phyloP scores from a whole-genome alignment of 2,888 invertebrate species.

The Bruchidius siliquastri region DNA sequence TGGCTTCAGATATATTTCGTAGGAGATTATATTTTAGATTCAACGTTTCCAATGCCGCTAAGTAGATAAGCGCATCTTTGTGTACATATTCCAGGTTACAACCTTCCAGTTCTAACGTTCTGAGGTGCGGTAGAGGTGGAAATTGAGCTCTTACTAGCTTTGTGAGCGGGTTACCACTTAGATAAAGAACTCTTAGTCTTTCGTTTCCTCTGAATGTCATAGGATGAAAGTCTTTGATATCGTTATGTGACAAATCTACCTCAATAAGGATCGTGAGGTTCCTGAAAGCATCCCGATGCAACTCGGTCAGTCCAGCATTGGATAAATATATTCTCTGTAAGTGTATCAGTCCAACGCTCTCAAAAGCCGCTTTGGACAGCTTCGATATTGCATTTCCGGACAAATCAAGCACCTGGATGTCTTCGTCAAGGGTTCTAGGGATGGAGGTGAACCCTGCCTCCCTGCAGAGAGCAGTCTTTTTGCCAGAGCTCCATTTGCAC shows the following conservation, averaged over 20 bases:
- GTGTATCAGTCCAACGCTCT: constrained; percentile 72
- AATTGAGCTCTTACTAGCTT: constrained; percentile 73
- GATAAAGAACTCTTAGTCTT: constrained; percentile 68
- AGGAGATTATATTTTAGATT: constrained; percentile 79
- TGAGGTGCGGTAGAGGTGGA: constrained; percentile 73
- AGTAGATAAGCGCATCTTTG: constrained; percentile 69
- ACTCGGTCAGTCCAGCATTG: constrained; percentile 67
- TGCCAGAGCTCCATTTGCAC: constrained; percentile 90
- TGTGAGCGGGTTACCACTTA: constrained; percentile 79
- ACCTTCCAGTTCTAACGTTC: constrained; percentile 73
- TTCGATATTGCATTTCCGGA: constrained; percentile 74
- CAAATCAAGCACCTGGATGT: constrained; percentile 81
- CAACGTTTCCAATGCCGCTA: constrained; percentile 69
- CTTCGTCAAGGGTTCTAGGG: constrained; percentile 65
- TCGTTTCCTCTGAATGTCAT: constrained; percentile 83
- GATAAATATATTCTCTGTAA: constrained; percentile 78
- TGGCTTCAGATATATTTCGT: constrained; percentile 61
- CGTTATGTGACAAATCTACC: constrained; percentile 81
- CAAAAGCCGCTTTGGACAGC: constrained; percentile 74
- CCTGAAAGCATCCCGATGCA: constrained; percentile 80
- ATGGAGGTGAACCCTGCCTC: constrained; percentile 75
- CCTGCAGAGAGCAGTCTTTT: constrained; percentile 82
- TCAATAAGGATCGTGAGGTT: constrained; percentile 82
- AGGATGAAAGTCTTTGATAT: constrained; percentile 66
- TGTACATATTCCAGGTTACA: constrained; percentile 74